These are phyloP conservation scores for Drosophila picticornis DNA, from an alignment of 2,888 invertebrate species.

Conservation along the genomic window DNA sequence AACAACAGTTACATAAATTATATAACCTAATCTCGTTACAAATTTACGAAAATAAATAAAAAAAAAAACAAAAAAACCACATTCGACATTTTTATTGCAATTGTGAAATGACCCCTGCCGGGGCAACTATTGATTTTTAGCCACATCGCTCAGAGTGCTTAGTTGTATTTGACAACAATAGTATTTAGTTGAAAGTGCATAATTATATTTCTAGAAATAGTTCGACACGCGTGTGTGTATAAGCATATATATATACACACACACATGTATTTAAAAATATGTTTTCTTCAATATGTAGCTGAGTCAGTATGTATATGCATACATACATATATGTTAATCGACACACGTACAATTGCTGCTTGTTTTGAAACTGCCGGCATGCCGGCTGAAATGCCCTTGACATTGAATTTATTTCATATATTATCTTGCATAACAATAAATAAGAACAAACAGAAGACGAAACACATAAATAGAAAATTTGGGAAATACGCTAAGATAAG, in stretches of 20 bases:
- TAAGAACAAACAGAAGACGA: not conserved
- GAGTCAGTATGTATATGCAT: not conserved
- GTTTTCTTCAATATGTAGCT: not conserved
- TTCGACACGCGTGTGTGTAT: not conserved
- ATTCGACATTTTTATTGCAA: constrained; percentile 30
- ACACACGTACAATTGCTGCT: constrained; percentile 15
- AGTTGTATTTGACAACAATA: not conserved
- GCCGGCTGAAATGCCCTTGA: constrained; percentile 39
- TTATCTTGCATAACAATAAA: not conserved
- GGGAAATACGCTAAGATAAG: not conserved
- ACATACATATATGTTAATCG: constrained; percentile 4
- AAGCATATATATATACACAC: not conserved
- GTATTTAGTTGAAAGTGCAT: not conserved
- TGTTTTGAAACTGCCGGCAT: constrained; percentile 26
- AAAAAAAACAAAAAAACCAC: constrained; percentile 32
- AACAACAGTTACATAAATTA: constrained; percentile 64
- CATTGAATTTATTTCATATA: constrained; percentile 30
- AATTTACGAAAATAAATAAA: constrained; percentile 37
- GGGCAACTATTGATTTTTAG: constrained; percentile 23
- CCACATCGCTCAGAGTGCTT: not conserved
- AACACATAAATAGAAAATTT: not conserved
- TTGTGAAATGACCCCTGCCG: constrained; percentile 32
- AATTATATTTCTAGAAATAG: constrained; percentile 2
- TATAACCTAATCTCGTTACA: constrained; percentile 64
- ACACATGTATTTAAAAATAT: not conserved